Conservation (phyloP, 2,113 vertebrate species). For the Glaucidium brasilianum region DNA sequence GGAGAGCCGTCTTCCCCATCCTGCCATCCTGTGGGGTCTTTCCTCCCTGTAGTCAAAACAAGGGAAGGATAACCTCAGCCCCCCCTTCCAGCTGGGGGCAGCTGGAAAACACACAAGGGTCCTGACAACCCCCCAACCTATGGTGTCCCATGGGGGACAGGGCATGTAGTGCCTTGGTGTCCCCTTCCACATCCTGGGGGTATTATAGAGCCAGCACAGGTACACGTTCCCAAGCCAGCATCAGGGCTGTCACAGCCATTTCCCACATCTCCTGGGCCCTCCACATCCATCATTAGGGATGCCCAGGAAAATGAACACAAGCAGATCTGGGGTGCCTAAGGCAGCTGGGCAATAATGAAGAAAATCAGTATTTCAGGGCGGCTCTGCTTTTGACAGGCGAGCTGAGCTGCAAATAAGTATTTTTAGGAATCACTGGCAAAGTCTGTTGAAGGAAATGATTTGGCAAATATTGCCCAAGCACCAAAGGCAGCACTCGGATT, state of each 20-base stretch:
- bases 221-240: accelerated
- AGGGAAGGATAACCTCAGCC: not conserved
- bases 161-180: not conserved
- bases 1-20: not conserved
- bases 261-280: not conserved
- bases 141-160: accelerated
- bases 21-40: not conserved
- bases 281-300: too few relatives aligned
- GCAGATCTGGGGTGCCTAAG: not conserved
- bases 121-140: not conserved
- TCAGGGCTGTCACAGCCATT: accelerated
- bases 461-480: not conserved
- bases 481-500: not conserved
- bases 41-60: not conserved
- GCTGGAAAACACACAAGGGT: not conserved
- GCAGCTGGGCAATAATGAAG: not conserved
- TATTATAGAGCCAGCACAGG: not conserved
- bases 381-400: not conserved
- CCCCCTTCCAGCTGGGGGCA: not conserved
- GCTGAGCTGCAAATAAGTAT: not conserved
- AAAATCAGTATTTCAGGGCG: not conserved
- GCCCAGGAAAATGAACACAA: not conserved
- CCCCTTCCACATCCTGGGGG: not conserved
- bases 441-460: not conserved
- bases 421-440: not conserved